Evolutionary conservation across 1,140 invertebrate species (phyloP).

Genomic region (Elymnias hypermnestra): DNA sequence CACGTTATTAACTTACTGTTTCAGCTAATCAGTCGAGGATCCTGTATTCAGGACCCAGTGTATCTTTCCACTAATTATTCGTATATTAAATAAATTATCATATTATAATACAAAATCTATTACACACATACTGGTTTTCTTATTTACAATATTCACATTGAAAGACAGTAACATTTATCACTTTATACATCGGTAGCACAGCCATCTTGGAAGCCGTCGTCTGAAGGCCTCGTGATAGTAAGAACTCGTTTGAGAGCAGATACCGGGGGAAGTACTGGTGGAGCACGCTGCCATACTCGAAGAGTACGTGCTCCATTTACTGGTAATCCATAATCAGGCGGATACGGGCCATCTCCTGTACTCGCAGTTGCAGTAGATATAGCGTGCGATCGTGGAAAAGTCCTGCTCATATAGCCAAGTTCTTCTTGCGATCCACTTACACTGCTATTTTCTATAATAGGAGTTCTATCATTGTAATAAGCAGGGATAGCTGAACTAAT

Average conservation of each 20-base stretch:
- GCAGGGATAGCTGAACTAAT: conserved; percentile 73
- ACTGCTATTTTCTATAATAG: conserved; percentile 82
- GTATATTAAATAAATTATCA: conserved; percentile 66
- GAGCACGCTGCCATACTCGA: conserved; percentile 89
- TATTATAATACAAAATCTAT: conserved; percentile 68
- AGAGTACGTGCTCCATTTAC: conserved; percentile 85
- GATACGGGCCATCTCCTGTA: conserved; percentile 76
- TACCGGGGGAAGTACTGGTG: conserved; percentile 88
- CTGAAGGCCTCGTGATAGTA: conserved; percentile 87
- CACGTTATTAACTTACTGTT: conserved; percentile 66
- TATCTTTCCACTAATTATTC: conserved; percentile 54
- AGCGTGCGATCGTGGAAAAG: conserved; percentile 72
- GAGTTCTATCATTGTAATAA: conserved; percentile 84
- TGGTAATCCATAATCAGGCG: conserved; percentile 87
- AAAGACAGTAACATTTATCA: conserved; percentile 35
- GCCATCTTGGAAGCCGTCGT: conserved; percentile 94
- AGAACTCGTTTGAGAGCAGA: conserved; percentile 87
- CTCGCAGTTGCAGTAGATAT: conserved; percentile 32
- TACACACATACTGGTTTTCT: conserved; percentile 49
- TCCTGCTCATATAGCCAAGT: conserved; percentile 76
- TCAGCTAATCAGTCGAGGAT: conserved; percentile 72
- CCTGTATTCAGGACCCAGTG: conserved; percentile 55
- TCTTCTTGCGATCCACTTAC: conserved; percentile 77
- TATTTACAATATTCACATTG: conserved; percentile 60
- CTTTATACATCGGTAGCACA: conserved; percentile 91